phyloP scores from a whole-genome alignment of 2,113 vertebrate genomes.

The Corynorhinus townsendii region DNA sequence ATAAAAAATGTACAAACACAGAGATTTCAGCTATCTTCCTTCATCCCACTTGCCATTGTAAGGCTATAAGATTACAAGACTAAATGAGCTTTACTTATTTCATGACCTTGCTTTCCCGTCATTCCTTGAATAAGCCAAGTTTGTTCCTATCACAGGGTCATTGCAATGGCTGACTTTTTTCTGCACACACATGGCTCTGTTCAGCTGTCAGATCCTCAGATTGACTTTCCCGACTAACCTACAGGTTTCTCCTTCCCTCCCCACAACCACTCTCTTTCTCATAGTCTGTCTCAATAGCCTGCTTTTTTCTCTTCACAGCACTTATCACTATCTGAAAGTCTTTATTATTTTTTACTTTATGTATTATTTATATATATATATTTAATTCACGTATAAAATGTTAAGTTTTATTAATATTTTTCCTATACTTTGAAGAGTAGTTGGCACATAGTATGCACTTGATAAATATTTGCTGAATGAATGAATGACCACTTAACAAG shows the following conservation, averaged over 20 bases:
- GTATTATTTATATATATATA: neutral
- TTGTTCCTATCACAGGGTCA: neutral
- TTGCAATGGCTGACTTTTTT: neutral
- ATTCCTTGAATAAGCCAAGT: neutral
- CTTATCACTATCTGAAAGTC: neutral
- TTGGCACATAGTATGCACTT: neutral
- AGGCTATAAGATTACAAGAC: neutral
- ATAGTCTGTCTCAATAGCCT: neutral
- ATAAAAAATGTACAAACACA: neutral
- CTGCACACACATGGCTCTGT: neutral
- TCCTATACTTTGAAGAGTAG: neutral
- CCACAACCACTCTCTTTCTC: neutral
- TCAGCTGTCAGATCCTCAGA: neutral
- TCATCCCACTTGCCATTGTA: neutral
- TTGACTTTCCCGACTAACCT: neutral
- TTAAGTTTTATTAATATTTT: constrained; percentile 7
- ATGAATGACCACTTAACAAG: neutral
- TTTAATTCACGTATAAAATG: neutral
- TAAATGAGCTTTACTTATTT: neutral
- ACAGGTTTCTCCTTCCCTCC: neutral
- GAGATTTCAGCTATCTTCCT: neutral
- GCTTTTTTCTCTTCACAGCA: neutral
- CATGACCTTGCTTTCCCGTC: neutral
- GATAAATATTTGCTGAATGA: constrained; percentile 16
- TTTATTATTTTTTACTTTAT: neutral